Conservation (phyloP, 2,888 invertebrate species). For the Ectemnius lituratus region DNA sequence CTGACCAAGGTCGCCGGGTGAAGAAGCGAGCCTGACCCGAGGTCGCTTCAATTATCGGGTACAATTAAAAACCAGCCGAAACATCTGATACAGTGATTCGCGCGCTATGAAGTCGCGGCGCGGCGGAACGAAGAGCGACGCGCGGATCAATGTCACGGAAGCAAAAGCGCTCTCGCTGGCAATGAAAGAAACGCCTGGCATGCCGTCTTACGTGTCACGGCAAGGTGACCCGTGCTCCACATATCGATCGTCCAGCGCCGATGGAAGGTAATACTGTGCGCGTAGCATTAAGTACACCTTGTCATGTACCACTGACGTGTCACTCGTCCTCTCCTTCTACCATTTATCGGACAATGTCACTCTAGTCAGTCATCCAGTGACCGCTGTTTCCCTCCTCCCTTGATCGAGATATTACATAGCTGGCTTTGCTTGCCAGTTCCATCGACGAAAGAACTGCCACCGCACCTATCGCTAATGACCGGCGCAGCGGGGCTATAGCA, state of each 20-base stretch:
- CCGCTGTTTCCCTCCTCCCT: too few species aligned
- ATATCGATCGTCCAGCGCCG: slow-evolving; percentile 25
- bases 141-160: neutral
- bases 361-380: too few species aligned
- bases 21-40: slow-evolving; percentile 46
- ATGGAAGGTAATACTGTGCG: too few species aligned
- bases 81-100: slow-evolving; percentile 42
- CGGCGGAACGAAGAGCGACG: neutral
- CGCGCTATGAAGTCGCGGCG: too few species aligned
- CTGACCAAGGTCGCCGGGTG: slow-evolving; percentile 68
- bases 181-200: slow-evolving; percentile 6
- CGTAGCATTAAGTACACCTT: too few species aligned
- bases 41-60: slow-evolving; percentile 60
- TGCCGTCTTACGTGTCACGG: slow-evolving; percentile 6
- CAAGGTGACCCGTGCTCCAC: slow-evolving; percentile 11
- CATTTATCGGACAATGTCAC: too few species aligned
- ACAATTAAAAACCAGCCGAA: slow-evolving; percentile 59
- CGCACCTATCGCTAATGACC: too few species aligned
- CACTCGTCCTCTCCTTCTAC: too few species aligned
- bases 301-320: too few species aligned
- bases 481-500: neutral
- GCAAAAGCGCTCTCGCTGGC: neutral
- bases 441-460: too few species aligned
- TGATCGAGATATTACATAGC: too few species aligned
- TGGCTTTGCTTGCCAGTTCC: too few species aligned